Evolutionary conservation across 1,140 invertebrate species (phyloP).

Genomic region (Hyles vespertilio): DNA sequence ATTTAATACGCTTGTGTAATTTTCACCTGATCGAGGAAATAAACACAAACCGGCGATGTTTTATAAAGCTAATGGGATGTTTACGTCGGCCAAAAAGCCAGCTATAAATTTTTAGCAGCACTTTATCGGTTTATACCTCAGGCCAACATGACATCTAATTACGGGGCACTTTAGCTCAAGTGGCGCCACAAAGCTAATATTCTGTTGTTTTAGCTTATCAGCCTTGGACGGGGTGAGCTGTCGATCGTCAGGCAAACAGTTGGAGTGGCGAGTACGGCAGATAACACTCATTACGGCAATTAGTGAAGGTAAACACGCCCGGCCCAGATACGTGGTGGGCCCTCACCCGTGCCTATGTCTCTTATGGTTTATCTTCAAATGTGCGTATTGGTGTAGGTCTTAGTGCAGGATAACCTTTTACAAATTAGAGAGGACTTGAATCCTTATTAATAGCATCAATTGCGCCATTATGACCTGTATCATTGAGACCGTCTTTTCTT

Average conservation of each 20-base stretch:
- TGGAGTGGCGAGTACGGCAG: conserved; percentile 45
- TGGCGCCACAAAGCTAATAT: background rate
- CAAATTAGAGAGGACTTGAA: conserved; percentile 1
- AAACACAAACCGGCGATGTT: no score
- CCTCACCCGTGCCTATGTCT: conserved; percentile 20
- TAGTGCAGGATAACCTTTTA: background rate
- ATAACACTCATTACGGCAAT: conserved; percentile 67
- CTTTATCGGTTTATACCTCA: no score
- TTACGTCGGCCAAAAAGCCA: no score
- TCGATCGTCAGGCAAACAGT: conserved; percentile 56
- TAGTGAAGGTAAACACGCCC: conserved; percentile 59
- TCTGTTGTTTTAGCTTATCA: conserved; percentile 17
- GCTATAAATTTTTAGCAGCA: no score
- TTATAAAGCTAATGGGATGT: no score
- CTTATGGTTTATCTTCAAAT: no score
- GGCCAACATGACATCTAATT: no score
- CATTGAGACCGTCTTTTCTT: no score
- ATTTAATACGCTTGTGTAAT: no score
- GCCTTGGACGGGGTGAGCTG: conserved; percentile 47
- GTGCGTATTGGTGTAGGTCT: background rate
- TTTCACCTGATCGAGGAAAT: no score
- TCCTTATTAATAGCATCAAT: no score
- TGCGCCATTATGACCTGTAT: no score
- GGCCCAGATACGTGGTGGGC: conserved; percentile 41
- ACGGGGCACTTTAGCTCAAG: background rate